A percentile compares a stretch with the other conserved stretches of the same genome.
These are phyloP conservation scores for Rutpela maculata DNA, from an alignment of 2,888 invertebrate species.

Conservation along the genomic window DNA sequence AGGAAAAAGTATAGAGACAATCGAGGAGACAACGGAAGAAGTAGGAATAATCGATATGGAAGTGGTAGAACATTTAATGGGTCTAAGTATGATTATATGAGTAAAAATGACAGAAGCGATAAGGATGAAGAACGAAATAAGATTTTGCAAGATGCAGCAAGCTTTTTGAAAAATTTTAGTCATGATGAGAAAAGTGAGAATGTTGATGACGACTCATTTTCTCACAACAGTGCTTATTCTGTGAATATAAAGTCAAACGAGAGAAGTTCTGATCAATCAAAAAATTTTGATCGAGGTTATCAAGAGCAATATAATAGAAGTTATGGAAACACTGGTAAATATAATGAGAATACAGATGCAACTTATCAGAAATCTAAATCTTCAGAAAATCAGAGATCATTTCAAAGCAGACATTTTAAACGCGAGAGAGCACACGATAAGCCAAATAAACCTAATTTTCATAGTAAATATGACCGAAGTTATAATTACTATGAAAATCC, in stretches of 20 bases:
- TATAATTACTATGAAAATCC: slow-evolving; percentile 45
- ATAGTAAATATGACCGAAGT: slow-evolving; percentile 33
- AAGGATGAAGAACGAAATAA: slow-evolving; percentile 25
- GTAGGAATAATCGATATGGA: slow-evolving; percentile 48
- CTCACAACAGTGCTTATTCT: background rate
- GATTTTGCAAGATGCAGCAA: slow-evolving; percentile 18
- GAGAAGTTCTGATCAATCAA: background rate
- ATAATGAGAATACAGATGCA: slow-evolving; percentile 39
- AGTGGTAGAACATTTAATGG: slow-evolving; percentile 56
- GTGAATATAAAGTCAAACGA: background rate
- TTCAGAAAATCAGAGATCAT: slow-evolving; percentile 9
- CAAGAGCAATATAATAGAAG: slow-evolving; percentile 22
- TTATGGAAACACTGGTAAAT: slow-evolving; percentile 40
- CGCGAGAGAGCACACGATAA: slow-evolving; percentile 11
- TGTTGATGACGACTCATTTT: background rate
- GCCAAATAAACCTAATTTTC: slow-evolving; percentile 12
- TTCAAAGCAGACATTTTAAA: slow-evolving; percentile 26
- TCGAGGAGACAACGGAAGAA: slow-evolving; percentile 42
- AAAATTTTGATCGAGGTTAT: slow-evolving; percentile 22
- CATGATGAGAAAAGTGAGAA: slow-evolving; percentile 7
- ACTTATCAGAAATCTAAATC: background rate
- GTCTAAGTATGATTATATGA: slow-evolving; percentile 41
- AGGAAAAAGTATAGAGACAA: slow-evolving; percentile 34
- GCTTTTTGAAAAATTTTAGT: slow-evolving; percentile 12
- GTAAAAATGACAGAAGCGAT: slow-evolving; percentile 36